phyloP scores from a whole-genome alignment of 2,888 invertebrate genomes.

The Plagodis dolabraria region DNA sequence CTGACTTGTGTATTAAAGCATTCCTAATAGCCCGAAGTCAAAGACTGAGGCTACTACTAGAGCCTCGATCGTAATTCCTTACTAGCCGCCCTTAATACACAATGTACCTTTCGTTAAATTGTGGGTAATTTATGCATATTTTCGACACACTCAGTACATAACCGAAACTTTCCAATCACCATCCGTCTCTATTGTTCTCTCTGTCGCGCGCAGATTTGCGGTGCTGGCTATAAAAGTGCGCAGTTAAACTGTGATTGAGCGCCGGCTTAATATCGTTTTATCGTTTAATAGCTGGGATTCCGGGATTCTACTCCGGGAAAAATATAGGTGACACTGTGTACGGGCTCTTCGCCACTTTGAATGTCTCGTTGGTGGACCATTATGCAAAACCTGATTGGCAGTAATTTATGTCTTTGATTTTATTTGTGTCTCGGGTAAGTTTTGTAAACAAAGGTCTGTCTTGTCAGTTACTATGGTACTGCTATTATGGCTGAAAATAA shows the following conservation, averaged over 20 bases:
- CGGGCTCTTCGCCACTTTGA: conserved; percentile 5
- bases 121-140: not conserved
- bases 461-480: too few species aligned
- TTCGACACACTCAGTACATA: conserved; percentile 2
- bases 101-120: too few species aligned
- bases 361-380: conserved; percentile 4
- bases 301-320: conserved; percentile 8
- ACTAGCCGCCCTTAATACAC: too few species aligned
- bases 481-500: too few species aligned
- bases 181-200: conserved; percentile 3
- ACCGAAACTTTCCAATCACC: not conserved
- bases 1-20: too few species aligned
- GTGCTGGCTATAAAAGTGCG: conserved; percentile 32
- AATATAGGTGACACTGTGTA: conserved; percentile 12
- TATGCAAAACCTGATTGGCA: not conserved
- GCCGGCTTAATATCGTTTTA: conserved; percentile 34
- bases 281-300: conserved; percentile 28
- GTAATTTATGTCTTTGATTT: not conserved
- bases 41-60: too few species aligned
- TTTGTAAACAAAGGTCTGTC: too few species aligned
- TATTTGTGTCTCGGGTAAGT: not conserved
- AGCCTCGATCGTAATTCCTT: too few species aligned
- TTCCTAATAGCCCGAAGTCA: too few species aligned
- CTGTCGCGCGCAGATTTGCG: conserved; percentile 26
- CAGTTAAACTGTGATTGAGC: conserved; percentile 37